Evolutionary conservation across 2,113 vertebrate species (phyloP).

Genomic region (Xiphias gladius): DNA sequence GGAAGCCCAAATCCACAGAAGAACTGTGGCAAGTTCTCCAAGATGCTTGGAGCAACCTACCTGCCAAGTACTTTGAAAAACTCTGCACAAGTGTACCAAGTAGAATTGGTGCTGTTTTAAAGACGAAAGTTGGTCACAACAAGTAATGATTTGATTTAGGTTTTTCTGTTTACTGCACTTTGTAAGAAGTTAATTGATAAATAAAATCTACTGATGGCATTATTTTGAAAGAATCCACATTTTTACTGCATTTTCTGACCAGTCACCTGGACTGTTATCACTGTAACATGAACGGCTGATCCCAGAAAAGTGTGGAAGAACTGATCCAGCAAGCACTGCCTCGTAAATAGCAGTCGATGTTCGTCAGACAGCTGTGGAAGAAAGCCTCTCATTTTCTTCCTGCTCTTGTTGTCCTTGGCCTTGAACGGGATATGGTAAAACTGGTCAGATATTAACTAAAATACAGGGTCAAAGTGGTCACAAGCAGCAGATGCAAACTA

Average conservation of each 20-base stretch:
- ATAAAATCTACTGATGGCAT: neutral
- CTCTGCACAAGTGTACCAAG: too few species aligned
- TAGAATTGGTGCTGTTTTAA: too few species aligned
- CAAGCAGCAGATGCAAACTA: neutral
- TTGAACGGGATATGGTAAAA: neutral
- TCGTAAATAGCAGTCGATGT: neutral
- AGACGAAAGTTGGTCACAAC: too few species aligned
- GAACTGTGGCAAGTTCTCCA: neutral
- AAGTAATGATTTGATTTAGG: too few species aligned
- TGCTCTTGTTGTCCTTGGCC: neutral
- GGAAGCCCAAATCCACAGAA: neutral
- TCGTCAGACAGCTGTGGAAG: neutral
- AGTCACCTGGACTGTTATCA: neutral
- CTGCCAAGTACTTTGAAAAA: neutral
- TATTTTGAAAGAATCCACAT: neutral
- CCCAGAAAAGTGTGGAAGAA: too few species aligned
- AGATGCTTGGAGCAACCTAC: neutral
- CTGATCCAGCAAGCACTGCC: neutral
- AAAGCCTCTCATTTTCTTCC: neutral
- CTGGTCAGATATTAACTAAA: neutral
- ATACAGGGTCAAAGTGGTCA: neutral
- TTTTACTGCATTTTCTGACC: neutral
- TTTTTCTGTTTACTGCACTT: too few species aligned
- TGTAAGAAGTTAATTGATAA: too few species aligned
- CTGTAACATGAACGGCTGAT: neutral